phyloP scores from a whole-genome alignment of 2,888 invertebrate species.

The Drosophila anceps region DNA sequence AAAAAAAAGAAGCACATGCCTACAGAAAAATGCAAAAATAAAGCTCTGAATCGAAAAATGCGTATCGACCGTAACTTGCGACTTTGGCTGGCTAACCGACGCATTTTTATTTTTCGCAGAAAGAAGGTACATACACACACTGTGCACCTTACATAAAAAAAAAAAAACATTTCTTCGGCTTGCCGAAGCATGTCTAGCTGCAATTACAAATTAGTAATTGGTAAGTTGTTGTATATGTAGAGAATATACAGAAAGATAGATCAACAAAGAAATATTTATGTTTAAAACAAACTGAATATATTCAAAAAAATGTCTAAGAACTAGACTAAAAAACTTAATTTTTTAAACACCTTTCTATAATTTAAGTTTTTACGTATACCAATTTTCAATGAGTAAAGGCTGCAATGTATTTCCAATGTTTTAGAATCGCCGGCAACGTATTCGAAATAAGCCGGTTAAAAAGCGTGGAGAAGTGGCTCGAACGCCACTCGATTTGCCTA shows the following conservation, averaged over 20 bases:
- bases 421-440: conserved; percentile 65
- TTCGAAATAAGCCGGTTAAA: conserved; percentile 60
- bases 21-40: conserved; percentile 40
- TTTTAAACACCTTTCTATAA: neutral
- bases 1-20: conserved; percentile 56
- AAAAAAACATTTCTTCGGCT: neutral
- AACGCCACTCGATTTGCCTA: conserved; percentile 86
- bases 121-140: conserved; percentile 60
- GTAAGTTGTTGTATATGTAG: neutral
- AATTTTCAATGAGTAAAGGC: neutral
- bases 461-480: conserved; percentile 77
- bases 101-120: conserved; percentile 73
- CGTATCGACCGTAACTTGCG: conserved; percentile 70
- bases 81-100: conserved; percentile 75
- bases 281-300: neutral
- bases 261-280: neutral
- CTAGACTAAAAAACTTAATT: neutral
- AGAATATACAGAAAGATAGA: neutral
- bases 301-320: neutral
- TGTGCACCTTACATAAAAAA: neutral
- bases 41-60: conserved; percentile 34
- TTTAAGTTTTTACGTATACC: neutral
- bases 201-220: neutral
- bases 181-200: conserved; percentile 1
- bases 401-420: conserved; percentile 1